These are phyloP conservation scores for Perizoma flavofasciatum DNA, from an alignment of 2,888 invertebrate species.

Conservation along the genomic window DNA sequence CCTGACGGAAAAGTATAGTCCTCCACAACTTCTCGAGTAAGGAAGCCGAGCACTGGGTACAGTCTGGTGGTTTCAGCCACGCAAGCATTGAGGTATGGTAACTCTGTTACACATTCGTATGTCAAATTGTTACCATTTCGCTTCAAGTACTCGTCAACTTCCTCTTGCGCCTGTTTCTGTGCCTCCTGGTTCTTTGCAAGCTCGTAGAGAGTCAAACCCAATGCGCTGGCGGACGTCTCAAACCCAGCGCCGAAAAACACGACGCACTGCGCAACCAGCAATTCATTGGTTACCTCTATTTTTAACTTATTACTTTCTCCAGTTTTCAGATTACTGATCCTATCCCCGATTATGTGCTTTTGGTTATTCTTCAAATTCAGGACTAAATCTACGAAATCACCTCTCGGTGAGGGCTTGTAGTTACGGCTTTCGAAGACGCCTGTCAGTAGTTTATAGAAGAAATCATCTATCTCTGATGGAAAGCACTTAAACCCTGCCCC, in stretches of 20 bases:
- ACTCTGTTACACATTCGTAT: conserved; percentile 51
- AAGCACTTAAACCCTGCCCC: conserved; percentile 43
- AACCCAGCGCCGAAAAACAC: conserved; percentile 69
- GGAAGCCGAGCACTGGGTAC: conserved; percentile 50
- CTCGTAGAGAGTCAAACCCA: conserved; percentile 53
- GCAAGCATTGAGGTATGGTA: conserved; percentile 54
- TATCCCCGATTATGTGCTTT: conserved; percentile 48
- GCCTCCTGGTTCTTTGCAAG: conserved; percentile 50
- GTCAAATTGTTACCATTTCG: conserved; percentile 43
- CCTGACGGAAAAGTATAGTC: conserved; percentile 57
- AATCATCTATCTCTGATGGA: conserved; percentile 40
- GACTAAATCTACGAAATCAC: conserved; percentile 59
- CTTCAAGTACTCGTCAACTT: conserved; percentile 52
- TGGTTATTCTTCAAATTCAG: conserved; percentile 47
- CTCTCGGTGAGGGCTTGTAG: conserved; percentile 43
- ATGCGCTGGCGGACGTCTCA: conserved; percentile 54
- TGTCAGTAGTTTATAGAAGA: conserved; percentile 46
- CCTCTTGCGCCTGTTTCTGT: conserved; percentile 46
- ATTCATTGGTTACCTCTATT: conserved; percentile 56
- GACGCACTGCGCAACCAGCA: conserved; percentile 78
- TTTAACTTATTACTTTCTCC: conserved; percentile 39
- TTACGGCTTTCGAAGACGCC: conserved; percentile 48
- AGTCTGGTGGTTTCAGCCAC: conserved; percentile 52
- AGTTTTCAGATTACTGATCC: conserved; percentile 44
- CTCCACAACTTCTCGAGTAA: conserved; percentile 52